These are phyloP conservation scores for Podarcis raffonei DNA, from an alignment of 2,113 vertebrate genomes.

Conservation along the genomic window DNA sequence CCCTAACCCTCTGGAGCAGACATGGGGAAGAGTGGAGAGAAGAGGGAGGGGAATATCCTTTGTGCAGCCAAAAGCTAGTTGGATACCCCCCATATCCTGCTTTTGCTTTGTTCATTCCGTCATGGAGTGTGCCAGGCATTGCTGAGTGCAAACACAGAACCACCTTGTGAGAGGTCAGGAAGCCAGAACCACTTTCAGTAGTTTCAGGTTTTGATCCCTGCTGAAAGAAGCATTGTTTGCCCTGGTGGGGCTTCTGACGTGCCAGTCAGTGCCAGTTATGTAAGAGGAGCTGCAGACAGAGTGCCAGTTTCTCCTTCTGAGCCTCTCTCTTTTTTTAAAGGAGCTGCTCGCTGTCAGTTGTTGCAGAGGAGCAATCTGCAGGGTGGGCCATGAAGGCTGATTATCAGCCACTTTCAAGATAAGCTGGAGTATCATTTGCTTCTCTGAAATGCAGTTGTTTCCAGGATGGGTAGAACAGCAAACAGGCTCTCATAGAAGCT, in stretches of 20 bases:
- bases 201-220: not conserved
- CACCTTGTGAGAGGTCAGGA: not conserved
- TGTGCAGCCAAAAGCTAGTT: no score
- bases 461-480: not conserved
- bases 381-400: not conserved
- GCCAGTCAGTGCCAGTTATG: not conserved
- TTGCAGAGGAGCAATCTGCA: no score
- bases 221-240: conserved; percentile 17
- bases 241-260: not conserved
- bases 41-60: no score
- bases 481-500: not conserved
- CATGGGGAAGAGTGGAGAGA: no score
- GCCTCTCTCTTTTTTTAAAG: not conserved
- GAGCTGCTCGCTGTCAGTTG: not conserved
- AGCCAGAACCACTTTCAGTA: not conserved
- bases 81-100: no score
- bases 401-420: not conserved
- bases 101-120: not conserved
- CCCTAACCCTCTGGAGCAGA: no score
- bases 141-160: not conserved
- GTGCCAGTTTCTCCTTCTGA: not conserved
- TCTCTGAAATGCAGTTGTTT: not conserved
- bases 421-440: not conserved
- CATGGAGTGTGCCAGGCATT: not conserved
- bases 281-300: not conserved